phyloP scores from a whole-genome alignment of 1,140 invertebrate species.

The Plectrocnemia conspersa region DNA sequence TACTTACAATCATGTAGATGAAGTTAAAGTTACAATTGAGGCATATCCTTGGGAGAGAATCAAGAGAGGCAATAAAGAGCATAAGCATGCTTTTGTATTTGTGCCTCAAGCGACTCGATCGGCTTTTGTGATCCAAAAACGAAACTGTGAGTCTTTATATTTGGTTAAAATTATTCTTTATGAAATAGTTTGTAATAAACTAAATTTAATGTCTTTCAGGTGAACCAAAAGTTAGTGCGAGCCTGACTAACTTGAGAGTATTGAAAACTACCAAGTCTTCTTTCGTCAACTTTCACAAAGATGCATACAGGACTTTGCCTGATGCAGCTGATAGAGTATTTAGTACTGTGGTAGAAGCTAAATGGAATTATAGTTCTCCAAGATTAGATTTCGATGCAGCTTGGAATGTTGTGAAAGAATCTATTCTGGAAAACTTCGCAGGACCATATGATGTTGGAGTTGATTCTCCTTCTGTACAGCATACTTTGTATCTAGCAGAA shows the following conservation, averaged over 20 bases:
- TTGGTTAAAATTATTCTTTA: too few species aligned
- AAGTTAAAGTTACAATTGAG: constrained; percentile 61
- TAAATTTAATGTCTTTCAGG: constrained; percentile 23
- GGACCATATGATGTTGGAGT: constrained; percentile 62
- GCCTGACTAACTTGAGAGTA: constrained; percentile 62
- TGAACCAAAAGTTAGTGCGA: constrained; percentile 52
- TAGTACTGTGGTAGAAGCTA: constrained; percentile 66
- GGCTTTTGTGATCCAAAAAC: constrained; percentile 58
- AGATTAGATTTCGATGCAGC: constrained; percentile 62
- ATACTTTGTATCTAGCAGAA: constrained; percentile 67
- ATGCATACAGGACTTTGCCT: constrained; percentile 67
- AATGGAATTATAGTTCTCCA: constrained; percentile 64
- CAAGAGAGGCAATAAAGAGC: constrained; percentile 52
- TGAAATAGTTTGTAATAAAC: too few species aligned
- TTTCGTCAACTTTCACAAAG: constrained; percentile 70
- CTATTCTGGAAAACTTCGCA: constrained; percentile 68
- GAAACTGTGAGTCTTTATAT: constrained; percentile 57
- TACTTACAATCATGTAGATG: constrained; percentile 65
- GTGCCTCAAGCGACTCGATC: constrained; percentile 59
- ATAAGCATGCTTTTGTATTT: constrained; percentile 72
- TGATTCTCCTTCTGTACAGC: constrained; percentile 69
- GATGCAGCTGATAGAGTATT: constrained; percentile 68
- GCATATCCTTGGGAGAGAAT: constrained; percentile 71
- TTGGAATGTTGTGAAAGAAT: constrained; percentile 63
- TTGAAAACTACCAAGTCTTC: constrained; percentile 73